Base-by-base conservation (phyloP, 2,113 vertebrate genomes). In the Pluvianellus socialis region DNA sequence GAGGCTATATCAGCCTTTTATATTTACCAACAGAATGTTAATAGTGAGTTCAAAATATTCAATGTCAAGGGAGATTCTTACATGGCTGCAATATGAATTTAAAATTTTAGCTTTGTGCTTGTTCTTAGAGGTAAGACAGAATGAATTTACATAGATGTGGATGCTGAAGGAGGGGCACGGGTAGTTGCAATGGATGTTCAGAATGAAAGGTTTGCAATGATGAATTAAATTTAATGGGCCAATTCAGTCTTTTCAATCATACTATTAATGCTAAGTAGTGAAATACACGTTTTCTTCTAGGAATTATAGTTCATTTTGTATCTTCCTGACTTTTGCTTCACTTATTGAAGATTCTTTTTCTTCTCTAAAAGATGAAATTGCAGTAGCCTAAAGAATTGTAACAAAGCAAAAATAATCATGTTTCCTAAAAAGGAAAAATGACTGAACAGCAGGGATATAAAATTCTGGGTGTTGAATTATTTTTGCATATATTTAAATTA, bases 211-310 rank as follows among this genome's bases (percentile, higher is more conserved):
- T 95, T 86, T 92, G 74, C 21, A 80, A 86, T 66, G 89, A 86
- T 95, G 58, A 96, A 97, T 95, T 75, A 95, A 91, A 93, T 92
- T 92, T 96, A 94, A 94, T 95, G 85, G 89, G 33, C 45, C 67
- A 72, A 68, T 96, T 97, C 92, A 92, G 63, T 95, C 83, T 94
- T 96, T 94, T 96, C 95, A 93, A 58, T 97, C 92, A 92, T 71
- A 81, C 55, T 90, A 76, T 93, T 96, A 89, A 97, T 91, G 27
- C 74, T 96, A 86, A 93, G 56, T 92, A 68, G 89, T 96, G 92
- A 97, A 97, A 98, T 89, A 24, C 55, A 96, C 47, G 59, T 92
- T 83, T 83, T 95, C 74, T 93, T 71, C 35, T 35, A 80, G 91
- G 63, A 97, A 90, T 94, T 86, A 66, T 72, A 92, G 79, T 84